Percentiles rank a stretch among this genome's conserved stretches.
These are phyloP conservation scores for Drosophila kanekoi DNA, from an alignment of 2,888 invertebrate species.

Conservation along the genomic window DNA sequence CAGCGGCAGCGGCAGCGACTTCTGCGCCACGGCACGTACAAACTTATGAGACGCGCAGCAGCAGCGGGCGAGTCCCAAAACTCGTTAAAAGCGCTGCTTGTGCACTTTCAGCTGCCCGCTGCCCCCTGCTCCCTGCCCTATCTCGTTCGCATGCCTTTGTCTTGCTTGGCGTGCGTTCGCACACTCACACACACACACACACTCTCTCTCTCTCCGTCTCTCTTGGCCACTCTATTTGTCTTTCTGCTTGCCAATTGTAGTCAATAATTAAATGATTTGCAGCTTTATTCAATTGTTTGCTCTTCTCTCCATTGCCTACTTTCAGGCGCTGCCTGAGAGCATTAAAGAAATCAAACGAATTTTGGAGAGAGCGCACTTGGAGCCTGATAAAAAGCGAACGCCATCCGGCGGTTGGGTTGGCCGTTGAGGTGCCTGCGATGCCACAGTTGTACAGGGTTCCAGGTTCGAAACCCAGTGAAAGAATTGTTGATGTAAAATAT, in stretches of 20 bases:
- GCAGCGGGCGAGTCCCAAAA: conserved; percentile 59
- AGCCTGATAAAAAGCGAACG: too few species aligned
- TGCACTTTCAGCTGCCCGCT: conserved; percentile 34
- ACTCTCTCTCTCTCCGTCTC: not conserved
- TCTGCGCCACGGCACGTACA: conserved; percentile 58
- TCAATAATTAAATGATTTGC: conserved; percentile 11
- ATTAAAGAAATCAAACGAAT: too few species aligned
- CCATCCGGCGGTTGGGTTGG: too few species aligned
- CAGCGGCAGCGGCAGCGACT: conserved; percentile 2
- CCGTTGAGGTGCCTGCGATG: not conserved
- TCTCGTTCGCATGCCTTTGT: too few species aligned
- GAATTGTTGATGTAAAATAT: too few species aligned
- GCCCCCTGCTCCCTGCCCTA: not conserved
- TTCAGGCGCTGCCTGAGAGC: conserved; percentile 4
- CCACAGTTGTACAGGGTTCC: not conserved
- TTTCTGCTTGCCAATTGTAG: not conserved
- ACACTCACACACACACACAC: too few species aligned
- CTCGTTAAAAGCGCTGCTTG: conserved; percentile 69
- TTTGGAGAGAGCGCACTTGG: too few species aligned
- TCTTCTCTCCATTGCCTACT: conserved; percentile 7
- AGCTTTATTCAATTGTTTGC: not conserved
- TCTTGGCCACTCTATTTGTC: not conserved
- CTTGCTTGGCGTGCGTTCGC: too few species aligned
- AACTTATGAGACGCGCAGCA: conserved; percentile 46
- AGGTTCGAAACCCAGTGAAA: too few species aligned